Conservation (phyloP, 2,113 vertebrate species). For the Marmota monax region DNA sequence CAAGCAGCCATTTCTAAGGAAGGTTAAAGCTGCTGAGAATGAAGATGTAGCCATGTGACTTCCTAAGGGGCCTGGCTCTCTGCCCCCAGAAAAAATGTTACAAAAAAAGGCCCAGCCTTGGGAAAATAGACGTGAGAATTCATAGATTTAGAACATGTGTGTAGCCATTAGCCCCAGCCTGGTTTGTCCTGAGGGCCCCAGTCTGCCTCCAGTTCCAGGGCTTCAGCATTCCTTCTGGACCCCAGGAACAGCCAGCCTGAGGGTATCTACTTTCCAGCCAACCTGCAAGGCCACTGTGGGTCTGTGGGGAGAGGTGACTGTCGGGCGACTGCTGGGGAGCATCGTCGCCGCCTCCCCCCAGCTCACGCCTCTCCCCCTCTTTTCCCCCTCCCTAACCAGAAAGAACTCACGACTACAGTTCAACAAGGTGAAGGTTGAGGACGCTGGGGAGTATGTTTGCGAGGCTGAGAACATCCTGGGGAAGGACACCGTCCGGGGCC, state of each 20-base stretch:
- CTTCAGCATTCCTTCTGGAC: neutral
- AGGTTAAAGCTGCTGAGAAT: neutral
- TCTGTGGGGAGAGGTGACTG: neutral
- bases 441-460: constrained; percentile 98
- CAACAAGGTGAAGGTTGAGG: constrained; percentile 94
- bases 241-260: neutral
- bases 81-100: neutral
- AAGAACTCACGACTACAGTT: constrained; percentile 98
- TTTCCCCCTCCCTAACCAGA: constrained; percentile 87
- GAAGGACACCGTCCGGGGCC: constrained; percentile 94
- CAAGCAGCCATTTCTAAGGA: neutral
- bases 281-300: neutral
- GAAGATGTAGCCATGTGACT: neutral
- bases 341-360: neutral
- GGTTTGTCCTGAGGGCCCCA: neutral
- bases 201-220: neutral
- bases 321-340: neutral
- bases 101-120: neutral
- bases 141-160: neutral
- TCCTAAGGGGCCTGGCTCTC: neutral
- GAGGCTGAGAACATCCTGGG: constrained; percentile 96
- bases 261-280: neutral
- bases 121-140: neutral
- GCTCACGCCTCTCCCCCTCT: constrained; percentile 48
- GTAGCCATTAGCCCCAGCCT: neutral